A percentile compares a stretch with the other conserved stretches of the same genome.
phyloP scores from a whole-genome alignment of 2,888 invertebrate genomes.

The Platycheirus albimanus region DNA sequence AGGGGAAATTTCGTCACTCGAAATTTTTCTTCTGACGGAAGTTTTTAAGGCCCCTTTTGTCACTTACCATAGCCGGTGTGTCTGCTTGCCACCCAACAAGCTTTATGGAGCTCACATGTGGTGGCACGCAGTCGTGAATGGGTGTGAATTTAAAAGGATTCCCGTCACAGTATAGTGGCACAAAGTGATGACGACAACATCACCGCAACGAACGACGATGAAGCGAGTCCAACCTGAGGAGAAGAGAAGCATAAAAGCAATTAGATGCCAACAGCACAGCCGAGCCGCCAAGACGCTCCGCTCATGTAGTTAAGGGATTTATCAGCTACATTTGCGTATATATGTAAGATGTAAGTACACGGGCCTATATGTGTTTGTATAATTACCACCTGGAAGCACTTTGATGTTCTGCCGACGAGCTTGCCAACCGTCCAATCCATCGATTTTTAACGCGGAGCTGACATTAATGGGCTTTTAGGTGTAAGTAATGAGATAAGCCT shows the following conservation, averaged over 20 bases:
- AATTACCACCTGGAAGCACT: conserved; percentile 75
- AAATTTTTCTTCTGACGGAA: not conserved
- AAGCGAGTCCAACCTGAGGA: not conserved
- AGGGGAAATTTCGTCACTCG: conserved; percentile 57
- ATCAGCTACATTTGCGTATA: conserved; percentile 35
- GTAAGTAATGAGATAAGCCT: conserved; percentile 80
- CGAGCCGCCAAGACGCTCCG: conserved; percentile 45
- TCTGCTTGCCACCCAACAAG: conserved; percentile 49
- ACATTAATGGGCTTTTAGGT: conserved; percentile 80
- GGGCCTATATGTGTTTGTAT: conserved; percentile 39
- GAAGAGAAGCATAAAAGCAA: conserved; percentile 64
- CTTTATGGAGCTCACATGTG: conserved; percentile 42
- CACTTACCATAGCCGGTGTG: too few species aligned
- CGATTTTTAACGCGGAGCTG: conserved; percentile 82
- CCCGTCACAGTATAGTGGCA: not conserved
- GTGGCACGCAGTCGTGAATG: conserved; percentile 49
- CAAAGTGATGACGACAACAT: too few species aligned
- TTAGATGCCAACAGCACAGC: conserved; percentile 73
- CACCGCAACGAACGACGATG: too few species aligned
- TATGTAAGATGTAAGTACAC: too few species aligned
- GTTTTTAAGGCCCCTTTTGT: too few species aligned
- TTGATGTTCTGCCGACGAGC: conserved; percentile 80
- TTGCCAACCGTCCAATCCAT: conserved; percentile 79
- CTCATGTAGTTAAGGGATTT: conserved; percentile 61
- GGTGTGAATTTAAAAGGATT: conserved; percentile 58